A percentile compares a stretch with the other conserved stretches of the same genome.
Evolutionary conservation across 2,113 vertebrate species (phyloP).

Genomic region (Crotalus horridus): DNA sequence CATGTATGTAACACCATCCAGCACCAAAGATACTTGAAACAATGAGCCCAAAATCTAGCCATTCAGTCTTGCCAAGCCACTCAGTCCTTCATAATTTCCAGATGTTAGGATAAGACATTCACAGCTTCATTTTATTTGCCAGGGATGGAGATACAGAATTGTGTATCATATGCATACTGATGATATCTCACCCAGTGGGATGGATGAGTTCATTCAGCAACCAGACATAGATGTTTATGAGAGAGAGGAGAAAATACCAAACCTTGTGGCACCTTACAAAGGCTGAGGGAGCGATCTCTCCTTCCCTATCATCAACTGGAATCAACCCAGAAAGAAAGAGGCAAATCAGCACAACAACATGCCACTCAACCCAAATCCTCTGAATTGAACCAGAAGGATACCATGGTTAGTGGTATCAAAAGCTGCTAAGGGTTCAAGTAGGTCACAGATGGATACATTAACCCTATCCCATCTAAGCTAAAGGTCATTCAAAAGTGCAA

Average conservation of each 20-base stretch:
- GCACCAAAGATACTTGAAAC: background rate
- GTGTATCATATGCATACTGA: background rate
- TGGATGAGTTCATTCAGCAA: background rate
- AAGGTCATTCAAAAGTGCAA: background rate
- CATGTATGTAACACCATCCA: background rate
- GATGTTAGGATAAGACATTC: background rate
- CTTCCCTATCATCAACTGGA: background rate
- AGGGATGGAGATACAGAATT: background rate
- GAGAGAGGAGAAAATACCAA: background rate
- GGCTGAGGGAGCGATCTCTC: background rate
- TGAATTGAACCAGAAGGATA: background rate
- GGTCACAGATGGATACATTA: background rate
- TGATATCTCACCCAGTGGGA: background rate
- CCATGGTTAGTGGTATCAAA: background rate
- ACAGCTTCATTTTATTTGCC: background rate
- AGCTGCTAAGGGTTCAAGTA: background rate
- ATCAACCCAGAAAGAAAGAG: background rate
- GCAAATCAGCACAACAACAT: background rate
- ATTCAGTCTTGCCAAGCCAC: background rate
- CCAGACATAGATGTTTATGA: background rate
- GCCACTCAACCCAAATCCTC: background rate
- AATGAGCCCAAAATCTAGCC: background rate
- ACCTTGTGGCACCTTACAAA: background rate
- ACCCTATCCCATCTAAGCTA: background rate
- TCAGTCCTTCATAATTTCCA: background rate